Percentiles rank a stretch among this genome's conserved stretches.
Conservation (phyloP, 2,113 vertebrate species). For the Perca fluviatilis region DNA sequence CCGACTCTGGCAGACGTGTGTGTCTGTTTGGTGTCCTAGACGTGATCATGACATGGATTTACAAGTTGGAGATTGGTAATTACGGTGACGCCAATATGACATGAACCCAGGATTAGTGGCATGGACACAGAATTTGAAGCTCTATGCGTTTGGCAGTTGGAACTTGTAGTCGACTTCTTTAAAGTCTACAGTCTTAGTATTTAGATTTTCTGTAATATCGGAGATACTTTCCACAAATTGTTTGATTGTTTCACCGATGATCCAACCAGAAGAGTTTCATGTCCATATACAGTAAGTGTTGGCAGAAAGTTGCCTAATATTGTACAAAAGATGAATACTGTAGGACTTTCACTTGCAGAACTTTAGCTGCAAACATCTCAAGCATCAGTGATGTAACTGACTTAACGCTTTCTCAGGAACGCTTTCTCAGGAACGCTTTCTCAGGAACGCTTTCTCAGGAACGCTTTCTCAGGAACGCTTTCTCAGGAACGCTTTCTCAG, state of each 20-base stretch:
- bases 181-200: neutral
- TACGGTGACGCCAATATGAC: neutral
- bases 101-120: neutral
- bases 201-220: neutral
- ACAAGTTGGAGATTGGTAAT: slow-evolving; percentile 7
- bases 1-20: neutral
- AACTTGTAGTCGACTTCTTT: neutral
- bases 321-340: no score
- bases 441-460: no score
- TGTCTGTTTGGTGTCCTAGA: neutral
- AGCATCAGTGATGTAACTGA: no score
- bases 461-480: no score
- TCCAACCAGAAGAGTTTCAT: neutral
- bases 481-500: no score
- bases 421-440: no score
- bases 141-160: neutral
- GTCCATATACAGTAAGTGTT: neutral
- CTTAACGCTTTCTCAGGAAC: no score
- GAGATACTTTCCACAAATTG: neutral
- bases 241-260: neutral
- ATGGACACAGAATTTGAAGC: neutral
- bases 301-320: neutral
- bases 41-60: neutral
- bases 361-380: no score
- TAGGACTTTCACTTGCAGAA: no score